A percentile compares a stretch with the other conserved stretches of the same genome.
Evolutionary conservation across 2,113 vertebrate genomes (phyloP).

Genomic region (Caretta caretta): DNA sequence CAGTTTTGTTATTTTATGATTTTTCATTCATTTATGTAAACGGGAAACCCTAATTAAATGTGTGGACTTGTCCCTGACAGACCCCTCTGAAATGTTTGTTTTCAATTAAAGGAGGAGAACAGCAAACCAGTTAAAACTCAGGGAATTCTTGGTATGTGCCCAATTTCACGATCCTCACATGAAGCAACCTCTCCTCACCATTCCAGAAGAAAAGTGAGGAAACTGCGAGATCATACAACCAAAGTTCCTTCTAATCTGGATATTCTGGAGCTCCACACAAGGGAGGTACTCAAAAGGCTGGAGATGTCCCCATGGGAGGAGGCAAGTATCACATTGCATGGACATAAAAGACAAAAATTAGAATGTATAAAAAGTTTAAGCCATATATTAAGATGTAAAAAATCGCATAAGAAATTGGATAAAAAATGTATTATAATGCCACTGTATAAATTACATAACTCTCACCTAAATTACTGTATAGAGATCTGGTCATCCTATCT

Average conservation of each 20-base stretch:
- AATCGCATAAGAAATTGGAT: neutral
- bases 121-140: slow-evolving; percentile 94
- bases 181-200: slow-evolving; percentile 87
- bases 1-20: neutral
- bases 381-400: neutral
- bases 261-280: slow-evolving; percentile 95
- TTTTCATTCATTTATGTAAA: neutral
- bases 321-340: slow-evolving; percentile 76
- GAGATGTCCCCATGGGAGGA: slow-evolving; percentile 93
- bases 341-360: neutral
- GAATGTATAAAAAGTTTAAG: neutral
- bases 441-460: neutral
- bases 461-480: neutral
- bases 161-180: slow-evolving; percentile 85
- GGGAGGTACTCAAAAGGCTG: slow-evolving; percentile 93
- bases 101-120: slow-evolving; percentile 89
- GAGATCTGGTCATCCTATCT: neutral
- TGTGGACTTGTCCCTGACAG: slow-evolving; percentile 30
- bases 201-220: slow-evolving; percentile 86
- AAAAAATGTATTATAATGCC: neutral
- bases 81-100: slow-evolving; percentile 40
- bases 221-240: slow-evolving; percentile 88
- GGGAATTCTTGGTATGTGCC: slow-evolving; percentile 87
- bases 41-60: neutral
- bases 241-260: slow-evolving; percentile 93